Percentiles rank a stretch among this genome's conserved stretches.
Evolutionary conservation across 2,888 invertebrate species (phyloP).

Genomic region (Nezara viridula): DNA sequence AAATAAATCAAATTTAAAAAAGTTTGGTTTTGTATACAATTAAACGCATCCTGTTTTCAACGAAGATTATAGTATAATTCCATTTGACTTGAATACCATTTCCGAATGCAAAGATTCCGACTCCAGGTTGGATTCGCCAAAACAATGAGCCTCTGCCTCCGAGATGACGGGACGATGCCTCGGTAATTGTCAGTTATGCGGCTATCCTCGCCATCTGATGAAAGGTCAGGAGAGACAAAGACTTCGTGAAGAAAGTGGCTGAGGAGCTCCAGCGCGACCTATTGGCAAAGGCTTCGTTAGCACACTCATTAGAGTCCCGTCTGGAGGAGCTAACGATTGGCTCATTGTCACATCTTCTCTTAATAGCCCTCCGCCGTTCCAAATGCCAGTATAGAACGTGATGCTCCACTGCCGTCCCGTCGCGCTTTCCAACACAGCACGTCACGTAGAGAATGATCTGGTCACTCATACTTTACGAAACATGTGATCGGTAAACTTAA

Average conservation of each 20-base stretch:
- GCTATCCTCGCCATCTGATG: conserved; percentile 26
- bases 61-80: not conserved
- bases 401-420: not conserved
- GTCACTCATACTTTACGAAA: not conserved
- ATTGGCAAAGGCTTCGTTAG: conserved; percentile 42
- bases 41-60: not conserved
- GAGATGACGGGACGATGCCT: not conserved
- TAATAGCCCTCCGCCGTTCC: not conserved
- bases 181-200: conserved; percentile 27
- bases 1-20: no score
- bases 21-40: no score
- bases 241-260: conserved; percentile 47
- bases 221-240: conserved; percentile 48
- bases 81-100: not conserved
- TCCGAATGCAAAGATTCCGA: not conserved
- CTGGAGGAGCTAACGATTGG: conserved; percentile 23
- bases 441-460: not conserved
- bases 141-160: not conserved
- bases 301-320: conserved; percentile 45
- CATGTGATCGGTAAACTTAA: no score
- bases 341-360: conserved; percentile 44
- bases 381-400: conserved; percentile 43
- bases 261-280: conserved; percentile 12
- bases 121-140: no score
- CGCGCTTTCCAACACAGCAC: not conserved